A percentile compares a stretch with the other conserved stretches of the same genome.
These are phyloP conservation scores for Caenorhabditis sp. DNA, from an alignment of 2,888 invertebrate genomes.

Conservation along the genomic window DNA sequence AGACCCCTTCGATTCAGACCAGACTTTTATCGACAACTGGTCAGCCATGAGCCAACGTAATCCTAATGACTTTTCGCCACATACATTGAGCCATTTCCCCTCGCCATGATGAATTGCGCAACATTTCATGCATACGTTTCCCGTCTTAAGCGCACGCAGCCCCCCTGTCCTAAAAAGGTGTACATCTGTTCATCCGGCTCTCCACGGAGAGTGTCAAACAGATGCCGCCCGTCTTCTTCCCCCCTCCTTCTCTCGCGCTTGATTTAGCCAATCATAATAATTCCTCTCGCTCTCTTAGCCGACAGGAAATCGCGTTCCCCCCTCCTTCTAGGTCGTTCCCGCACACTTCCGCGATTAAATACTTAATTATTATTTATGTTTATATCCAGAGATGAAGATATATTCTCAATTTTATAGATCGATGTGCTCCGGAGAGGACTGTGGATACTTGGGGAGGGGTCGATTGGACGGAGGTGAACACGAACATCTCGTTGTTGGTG, in stretches of 20 bases:
- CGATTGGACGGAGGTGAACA: conserved; percentile 77
- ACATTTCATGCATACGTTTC: conserved; percentile 39
- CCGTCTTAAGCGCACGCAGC: background rate
- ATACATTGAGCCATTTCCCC: background rate
- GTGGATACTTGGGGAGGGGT: conserved; percentile 80
- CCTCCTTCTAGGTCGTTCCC: conserved; percentile 4
- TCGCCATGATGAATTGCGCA: conserved; percentile 56
- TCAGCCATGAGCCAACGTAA: too few relatives aligned
- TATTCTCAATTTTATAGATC: conserved; percentile 69
- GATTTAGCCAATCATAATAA: conserved; percentile 65
- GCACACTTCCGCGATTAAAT: conserved; percentile 39
- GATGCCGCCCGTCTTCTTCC: conserved; percentile 23
- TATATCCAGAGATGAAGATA: conserved; percentile 5
- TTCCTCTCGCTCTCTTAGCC: conserved; percentile 12
- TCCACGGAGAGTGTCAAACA: conserved; percentile 38
- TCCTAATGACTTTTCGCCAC: background rate
- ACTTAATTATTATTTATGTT: conserved; percentile 60
- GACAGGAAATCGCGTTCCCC: conserved; percentile 43
- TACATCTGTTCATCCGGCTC: conserved; percentile 53
- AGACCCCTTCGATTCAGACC: too few relatives aligned
- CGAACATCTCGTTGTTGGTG: conserved; percentile 64
- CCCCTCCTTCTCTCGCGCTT: conserved; percentile 21
- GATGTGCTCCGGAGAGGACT: conserved; percentile 76
- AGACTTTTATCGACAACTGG: too few relatives aligned
- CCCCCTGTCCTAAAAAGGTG: conserved; percentile 20